phyloP scores from a whole-genome alignment of 2,797 vertebrate genomes.

The Microctenopoma stevenorrisi region DNA sequence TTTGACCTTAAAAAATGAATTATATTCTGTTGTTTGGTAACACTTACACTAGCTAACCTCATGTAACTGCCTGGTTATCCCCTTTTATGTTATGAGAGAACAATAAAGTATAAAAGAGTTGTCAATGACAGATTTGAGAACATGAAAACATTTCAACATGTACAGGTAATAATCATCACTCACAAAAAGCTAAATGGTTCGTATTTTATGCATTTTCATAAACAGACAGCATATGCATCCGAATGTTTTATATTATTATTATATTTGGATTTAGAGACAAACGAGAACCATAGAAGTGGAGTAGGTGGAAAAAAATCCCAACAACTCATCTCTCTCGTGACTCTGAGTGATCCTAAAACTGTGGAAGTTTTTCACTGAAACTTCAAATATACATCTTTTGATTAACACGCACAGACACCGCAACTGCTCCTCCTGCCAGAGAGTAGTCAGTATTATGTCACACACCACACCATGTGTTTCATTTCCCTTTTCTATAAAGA shows the following conservation, averaged over 20 bases:
- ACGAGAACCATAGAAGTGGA: conserved; percentile 4
- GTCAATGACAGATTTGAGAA: background rate
- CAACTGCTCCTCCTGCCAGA: conserved; percentile 34
- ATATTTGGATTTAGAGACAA: background rate
- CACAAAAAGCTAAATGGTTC: background rate
- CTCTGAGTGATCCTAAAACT: conserved; percentile 25
- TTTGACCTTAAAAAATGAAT: background rate
- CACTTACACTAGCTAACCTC: conserved; percentile 1
- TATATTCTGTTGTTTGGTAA: background rate
- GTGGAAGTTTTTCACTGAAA: conserved; percentile 60
- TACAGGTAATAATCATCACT: background rate
- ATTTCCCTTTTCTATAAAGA: conserved; percentile 62
- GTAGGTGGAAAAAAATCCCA: conserved; percentile 14
- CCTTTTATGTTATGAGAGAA: conserved; percentile 1
- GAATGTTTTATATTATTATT: conserved; percentile 2
- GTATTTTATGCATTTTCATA: conserved; percentile 1
- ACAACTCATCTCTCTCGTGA: conserved; percentile 32
- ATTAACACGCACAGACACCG: conserved; percentile 22
- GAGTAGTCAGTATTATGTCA: conserved; percentile 62
- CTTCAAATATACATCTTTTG: conserved; percentile 39
- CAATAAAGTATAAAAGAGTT: background rate
- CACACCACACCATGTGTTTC: conserved; percentile 53
- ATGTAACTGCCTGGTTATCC: background rate
- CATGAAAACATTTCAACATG: background rate
- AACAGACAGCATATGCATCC: conserved; percentile 1